These are phyloP conservation scores for Hypolimnas misippus DNA, from an alignment of 2,888 invertebrate genomes.

Conservation along the genomic window DNA sequence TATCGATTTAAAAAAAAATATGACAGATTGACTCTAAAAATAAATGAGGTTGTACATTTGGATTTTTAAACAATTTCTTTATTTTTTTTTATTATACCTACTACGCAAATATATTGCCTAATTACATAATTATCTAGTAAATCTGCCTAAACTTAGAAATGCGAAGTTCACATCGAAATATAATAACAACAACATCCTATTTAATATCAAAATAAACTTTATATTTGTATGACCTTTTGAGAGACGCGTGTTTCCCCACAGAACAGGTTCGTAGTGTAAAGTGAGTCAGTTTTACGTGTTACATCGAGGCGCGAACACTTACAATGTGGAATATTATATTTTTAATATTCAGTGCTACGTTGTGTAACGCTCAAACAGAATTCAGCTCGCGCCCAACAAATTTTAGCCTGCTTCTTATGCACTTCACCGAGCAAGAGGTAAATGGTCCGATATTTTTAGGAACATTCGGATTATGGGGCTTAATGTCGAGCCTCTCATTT, in stretches of 20 bases:
- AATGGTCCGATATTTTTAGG: slow-evolving; percentile 71
- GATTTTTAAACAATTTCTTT: too few relatives aligned
- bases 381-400: slow-evolving; percentile 71
- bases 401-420: slow-evolving; percentile 70
- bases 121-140: too few relatives aligned
- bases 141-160: too few relatives aligned
- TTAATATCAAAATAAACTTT: background rate
- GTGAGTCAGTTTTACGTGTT: background rate
- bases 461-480: slow-evolving; percentile 77
- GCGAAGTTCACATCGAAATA: too few relatives aligned
- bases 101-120: too few relatives aligned
- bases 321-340: background rate
- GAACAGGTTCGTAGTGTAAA: background rate
- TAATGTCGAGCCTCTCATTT: slow-evolving; percentile 71
- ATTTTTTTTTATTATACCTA: too few relatives aligned
- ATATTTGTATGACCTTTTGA: background rate
- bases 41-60: too few relatives aligned
- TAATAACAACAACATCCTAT: background rate
- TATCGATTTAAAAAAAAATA: too few relatives aligned
- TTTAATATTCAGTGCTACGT: background rate
- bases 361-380: slow-evolving; percentile 43
- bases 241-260: background rate
- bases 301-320: background rate
- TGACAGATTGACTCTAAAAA: too few relatives aligned
- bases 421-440: slow-evolving; percentile 65